Base-by-base conservation (phyloP, 53 echinoderm and acorn worm species). In the Echinarachnius parma region DNA sequence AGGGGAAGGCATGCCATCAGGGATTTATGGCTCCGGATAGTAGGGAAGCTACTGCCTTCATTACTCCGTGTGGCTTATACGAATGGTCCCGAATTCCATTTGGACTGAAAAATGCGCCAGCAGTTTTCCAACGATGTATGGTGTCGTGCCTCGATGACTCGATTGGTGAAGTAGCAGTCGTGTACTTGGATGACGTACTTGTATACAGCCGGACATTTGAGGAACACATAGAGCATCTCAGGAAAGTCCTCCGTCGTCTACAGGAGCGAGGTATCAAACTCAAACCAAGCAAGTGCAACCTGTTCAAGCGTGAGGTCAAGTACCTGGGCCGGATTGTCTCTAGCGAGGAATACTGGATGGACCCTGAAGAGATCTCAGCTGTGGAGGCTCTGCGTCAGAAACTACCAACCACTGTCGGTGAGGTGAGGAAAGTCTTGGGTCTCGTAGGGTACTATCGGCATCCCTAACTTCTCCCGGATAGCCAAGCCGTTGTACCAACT, bases 31-130 rank as follows among this genome's bases (percentile, higher is more conserved):
- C 45, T 9, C 66, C 79, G 9, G 66, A 83, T 18, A 83, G 79
- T 13, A 46, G 37, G 5, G 76, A 64, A 22, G 47, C 82, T 13
- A 82, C 82, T 2, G 83, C 83, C 4, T 90, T 90, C 31, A 66
- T 90, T 2, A 90, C 90, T 1, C 91, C 86, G 5, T 90, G 91
- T 82, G 90, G 90, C 4, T 59, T 90, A 3, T 64, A 90, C 36
- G 90, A 90, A 33, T 90, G 86, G 86, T 67, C 76, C 0, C 35
- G 86, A 7, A 86, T 90, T 4, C 86, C 91, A 2, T 88, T 88
- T 54, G 88, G 89, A 0, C 28, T 89, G 27, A 77, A 37, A 20
- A 89, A 91, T 33, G 83, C 83, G 15, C 91, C 86, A 4, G 86
- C 91, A 3, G 64, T 74, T 4, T 77, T 48, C 24, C 76, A 75